A percentile compares a stretch with the other conserved stretches of the same genome.
Evolutionary conservation across 2,888 invertebrate species (phyloP).

Genomic region (Carpatolechia fugitivella): DNA sequence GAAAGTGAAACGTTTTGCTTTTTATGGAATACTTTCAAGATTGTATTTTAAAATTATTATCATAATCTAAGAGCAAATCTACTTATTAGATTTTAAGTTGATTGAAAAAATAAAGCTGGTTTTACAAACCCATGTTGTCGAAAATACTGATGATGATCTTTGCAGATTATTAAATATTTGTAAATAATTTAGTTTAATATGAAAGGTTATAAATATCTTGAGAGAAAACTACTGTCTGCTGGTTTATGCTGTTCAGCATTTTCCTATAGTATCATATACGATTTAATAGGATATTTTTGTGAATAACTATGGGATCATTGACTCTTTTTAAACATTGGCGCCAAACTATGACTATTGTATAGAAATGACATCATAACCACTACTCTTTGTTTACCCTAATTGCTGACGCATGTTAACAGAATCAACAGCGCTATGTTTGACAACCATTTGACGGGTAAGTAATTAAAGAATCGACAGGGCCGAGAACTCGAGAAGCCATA

Average conservation of each 20-base stretch:
- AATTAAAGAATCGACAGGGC: slow-evolving; percentile 1
- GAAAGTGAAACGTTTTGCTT: slow-evolving; percentile 1
- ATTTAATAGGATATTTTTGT: slow-evolving; percentile 44
- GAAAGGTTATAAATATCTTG: too few relatives aligned
- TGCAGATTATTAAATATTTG: too few relatives aligned
- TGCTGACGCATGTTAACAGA: too few relatives aligned
- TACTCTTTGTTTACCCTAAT: slow-evolving; percentile 33
- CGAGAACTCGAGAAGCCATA: neutral
- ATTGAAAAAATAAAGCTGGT: too few relatives aligned
- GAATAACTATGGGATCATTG: slow-evolving; percentile 47
- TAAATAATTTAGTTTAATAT: too few relatives aligned
- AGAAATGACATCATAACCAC: slow-evolving; percentile 41
- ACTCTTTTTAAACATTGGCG: slow-evolving; percentile 45
- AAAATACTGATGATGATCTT: too few relatives aligned
- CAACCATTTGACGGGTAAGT: neutral
- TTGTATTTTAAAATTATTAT: too few relatives aligned
- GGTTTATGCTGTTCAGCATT: neutral
- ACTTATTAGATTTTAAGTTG: neutral
- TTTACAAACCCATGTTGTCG: too few relatives aligned
- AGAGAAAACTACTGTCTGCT: too few relatives aligned
- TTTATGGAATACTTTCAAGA: neutral
- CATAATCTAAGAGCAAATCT: too few relatives aligned
- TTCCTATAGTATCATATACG: slow-evolving; percentile 24
- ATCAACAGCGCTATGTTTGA: neutral
- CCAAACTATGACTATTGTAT: slow-evolving; percentile 50